These are phyloP conservation scores for Ceyx cyanopectus DNA, from an alignment of 2,113 vertebrate species.

Conservation along the genomic window DNA sequence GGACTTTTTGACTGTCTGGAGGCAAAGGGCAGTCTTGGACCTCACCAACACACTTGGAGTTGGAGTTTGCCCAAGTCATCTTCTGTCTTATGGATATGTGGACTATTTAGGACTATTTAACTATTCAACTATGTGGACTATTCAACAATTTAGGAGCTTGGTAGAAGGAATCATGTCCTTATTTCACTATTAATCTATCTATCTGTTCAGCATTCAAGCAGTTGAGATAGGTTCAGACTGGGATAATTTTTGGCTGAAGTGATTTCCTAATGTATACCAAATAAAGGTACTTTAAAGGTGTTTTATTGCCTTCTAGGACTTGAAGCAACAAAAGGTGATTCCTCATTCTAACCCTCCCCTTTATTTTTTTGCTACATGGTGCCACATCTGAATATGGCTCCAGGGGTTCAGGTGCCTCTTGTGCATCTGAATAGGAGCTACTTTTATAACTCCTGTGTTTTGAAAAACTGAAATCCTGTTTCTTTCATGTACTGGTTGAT, in stretches of 20 bases:
- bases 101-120: background rate
- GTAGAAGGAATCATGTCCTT: background rate
- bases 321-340: background rate
- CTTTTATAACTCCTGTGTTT: background rate
- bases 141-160: background rate
- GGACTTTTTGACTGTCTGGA: background rate
- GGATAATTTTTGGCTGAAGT: background rate
- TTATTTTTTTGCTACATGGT: background rate
- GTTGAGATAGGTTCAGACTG: background rate
- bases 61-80: background rate
- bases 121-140: background rate
- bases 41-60: background rate
- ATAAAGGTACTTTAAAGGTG: background rate
- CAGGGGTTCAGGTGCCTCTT: background rate
- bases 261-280: background rate
- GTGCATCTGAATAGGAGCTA: background rate
- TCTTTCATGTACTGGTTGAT: background rate
- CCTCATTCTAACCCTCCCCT: accelerated
- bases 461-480: background rate
- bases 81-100: background rate
- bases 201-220: background rate
- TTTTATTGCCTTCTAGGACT: background rate
- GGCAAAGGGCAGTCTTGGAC: background rate
- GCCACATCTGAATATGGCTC: background rate
- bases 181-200: background rate